phyloP scores from a whole-genome alignment of 1,140 invertebrate genomes.

The Halesus radiatus region DNA sequence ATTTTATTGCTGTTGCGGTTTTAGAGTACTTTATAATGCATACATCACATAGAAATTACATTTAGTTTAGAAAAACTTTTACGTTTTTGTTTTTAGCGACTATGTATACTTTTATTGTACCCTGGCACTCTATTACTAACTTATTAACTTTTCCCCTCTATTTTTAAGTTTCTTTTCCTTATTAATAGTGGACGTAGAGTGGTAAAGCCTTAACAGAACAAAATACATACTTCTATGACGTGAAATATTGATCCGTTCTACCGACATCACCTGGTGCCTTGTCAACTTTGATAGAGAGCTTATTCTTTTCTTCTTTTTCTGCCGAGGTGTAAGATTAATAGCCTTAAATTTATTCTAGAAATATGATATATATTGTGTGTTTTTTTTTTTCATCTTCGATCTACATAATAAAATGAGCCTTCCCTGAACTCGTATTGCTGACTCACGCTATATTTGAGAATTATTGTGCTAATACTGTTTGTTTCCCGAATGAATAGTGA shows the following conservation, averaged over 20 bases:
- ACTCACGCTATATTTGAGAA: too few species aligned
- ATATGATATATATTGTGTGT: too few species aligned
- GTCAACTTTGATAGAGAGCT: not conserved
- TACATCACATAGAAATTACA: not conserved
- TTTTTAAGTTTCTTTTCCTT: not conserved
- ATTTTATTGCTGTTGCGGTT: constrained; percentile 36
- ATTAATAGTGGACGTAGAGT: not conserved
- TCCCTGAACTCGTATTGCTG: too few species aligned
- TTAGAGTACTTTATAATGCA: constrained; percentile 28
- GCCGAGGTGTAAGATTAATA: too few species aligned
- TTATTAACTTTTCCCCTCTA: constrained; percentile 17
- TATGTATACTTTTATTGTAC: constrained; percentile 8
- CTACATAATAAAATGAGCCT: too few species aligned
- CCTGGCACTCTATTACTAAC: constrained; percentile 27
- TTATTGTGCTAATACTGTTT: too few species aligned
- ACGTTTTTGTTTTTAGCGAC: not conserved
- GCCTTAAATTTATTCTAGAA: too few species aligned
- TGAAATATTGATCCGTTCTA: not conserved
- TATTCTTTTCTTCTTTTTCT: too few species aligned
- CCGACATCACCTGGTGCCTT: constrained; percentile 10
- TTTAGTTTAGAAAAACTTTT: not conserved
- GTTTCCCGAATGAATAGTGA: too few species aligned
- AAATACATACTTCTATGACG: not conserved
- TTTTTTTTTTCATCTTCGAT: too few species aligned
- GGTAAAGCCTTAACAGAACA: not conserved